Evolutionary conservation across 1,140 invertebrate species (phyloP), one percentile per base, ranked within the genome.

Genomic region (Agraylea sexmaculata): DNA sequence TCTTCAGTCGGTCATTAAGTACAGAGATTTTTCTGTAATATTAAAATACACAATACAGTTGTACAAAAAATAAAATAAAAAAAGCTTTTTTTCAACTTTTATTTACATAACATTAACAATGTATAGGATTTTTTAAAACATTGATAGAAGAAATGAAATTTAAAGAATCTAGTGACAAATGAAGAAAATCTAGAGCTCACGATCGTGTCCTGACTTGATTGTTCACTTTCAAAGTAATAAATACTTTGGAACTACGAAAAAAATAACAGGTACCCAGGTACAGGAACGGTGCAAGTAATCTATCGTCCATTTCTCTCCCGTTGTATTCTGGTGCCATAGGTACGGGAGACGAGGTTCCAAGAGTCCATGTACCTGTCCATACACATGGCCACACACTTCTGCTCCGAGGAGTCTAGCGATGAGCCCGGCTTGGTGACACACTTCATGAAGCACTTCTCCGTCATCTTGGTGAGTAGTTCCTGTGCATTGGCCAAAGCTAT

Each of bases 291-390:
- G 13, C 6, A 7, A 12, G 30, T 31, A 7, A 31, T 31, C n/a
- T n/a, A n/a, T n/a, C n/a, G n/a, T n/a, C n/a, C n/a, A 51, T 70
- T 62, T 51, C 75, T 68, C 62, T 88, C 84, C 49, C 74, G 67
- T 57, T 88, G 83, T 50, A 93, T 69, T 55, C 89, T 72, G 58
- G 70, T 76, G 53, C 76, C 79, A 56, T 91, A 95, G 2, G 87
- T 77, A 59, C 77, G 73, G 11, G 86, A 88, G 19, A 95, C 86
- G 33, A 91, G 65, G 66, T 91, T 89, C 77, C 85, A 93, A 4
- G 90, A 77, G 60, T 96, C 93, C 83, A 96, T 92, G 66, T 92
- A 96, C 50, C 91, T 74, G 62, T 97, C 91, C 89, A 94, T 94
- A 62, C 90, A 95, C 87, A 95, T 90, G 10, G 88, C 86, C 47